Conservation (phyloP, 2,888 invertebrate genomes). For the Microplitis deprimator region DNA sequence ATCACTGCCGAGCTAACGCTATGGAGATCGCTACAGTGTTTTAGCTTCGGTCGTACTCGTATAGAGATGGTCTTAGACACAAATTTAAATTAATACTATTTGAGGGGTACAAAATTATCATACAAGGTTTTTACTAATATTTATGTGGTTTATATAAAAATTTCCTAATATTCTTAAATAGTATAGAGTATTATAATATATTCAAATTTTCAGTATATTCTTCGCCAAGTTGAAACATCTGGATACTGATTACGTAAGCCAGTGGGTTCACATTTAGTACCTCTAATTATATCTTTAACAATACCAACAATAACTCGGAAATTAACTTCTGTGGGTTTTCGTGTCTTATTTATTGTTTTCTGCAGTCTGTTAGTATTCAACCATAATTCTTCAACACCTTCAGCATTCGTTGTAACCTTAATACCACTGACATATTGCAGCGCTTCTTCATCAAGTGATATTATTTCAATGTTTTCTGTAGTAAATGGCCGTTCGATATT, state of each 20-base stretch:
- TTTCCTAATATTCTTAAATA: too few species aligned
- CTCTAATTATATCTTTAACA: constrained; percentile 65
- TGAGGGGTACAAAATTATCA: too few species aligned
- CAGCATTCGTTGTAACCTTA: constrained; percentile 62
- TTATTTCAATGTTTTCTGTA: constrained; percentile 63
- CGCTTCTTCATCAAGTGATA: constrained; percentile 62
- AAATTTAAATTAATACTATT: too few species aligned
- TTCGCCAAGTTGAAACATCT: constrained; percentile 59
- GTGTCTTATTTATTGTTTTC: constrained; percentile 65
- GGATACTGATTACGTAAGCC: constrained; percentile 48
- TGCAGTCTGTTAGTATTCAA: constrained; percentile 69
- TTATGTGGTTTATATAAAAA: too few species aligned
- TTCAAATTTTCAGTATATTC: constrained; percentile 50
- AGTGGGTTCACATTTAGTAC: constrained; percentile 64
- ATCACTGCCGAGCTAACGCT: too few species aligned
- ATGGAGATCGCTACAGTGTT: too few species aligned
- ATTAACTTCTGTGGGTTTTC: constrained; percentile 62
- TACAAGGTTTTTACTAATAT: too few species aligned
- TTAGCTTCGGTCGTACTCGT: too few species aligned
- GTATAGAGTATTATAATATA: too few species aligned
- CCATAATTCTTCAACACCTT: constrained; percentile 67
- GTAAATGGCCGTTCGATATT: constrained; percentile 68
- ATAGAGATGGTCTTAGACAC: too few species aligned
- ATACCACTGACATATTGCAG: constrained; percentile 69
- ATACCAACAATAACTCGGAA: constrained; percentile 64